Evolutionary conservation across 2,888 invertebrate genomes (phyloP).

Genomic region (Protonemura montana): DNA sequence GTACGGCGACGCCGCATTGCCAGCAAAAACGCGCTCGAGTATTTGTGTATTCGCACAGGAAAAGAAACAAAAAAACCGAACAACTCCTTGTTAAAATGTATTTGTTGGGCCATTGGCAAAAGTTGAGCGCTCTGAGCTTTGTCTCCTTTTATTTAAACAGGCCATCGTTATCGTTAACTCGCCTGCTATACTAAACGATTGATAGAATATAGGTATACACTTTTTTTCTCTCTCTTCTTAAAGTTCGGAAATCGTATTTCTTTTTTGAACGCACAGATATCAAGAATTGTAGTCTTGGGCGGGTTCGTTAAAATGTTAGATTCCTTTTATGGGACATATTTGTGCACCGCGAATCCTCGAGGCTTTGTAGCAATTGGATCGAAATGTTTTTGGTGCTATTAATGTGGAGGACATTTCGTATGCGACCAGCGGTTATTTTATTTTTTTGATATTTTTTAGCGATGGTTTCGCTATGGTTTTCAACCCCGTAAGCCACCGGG

Average conservation of each 20-base stretch:
- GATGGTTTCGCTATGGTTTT: no score
- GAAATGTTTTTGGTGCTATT: not conserved
- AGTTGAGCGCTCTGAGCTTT: not conserved
- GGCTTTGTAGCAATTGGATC: slow-evolving; percentile 5
- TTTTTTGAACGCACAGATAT: slow-evolving; percentile 18
- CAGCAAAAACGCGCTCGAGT: not conserved
- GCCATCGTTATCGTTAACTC: not conserved
- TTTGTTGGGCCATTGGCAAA: not conserved
- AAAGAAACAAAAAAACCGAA: no score
- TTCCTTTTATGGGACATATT: slow-evolving; percentile 39
- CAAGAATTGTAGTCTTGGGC: not conserved
- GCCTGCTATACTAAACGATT: slow-evolving; percentile 26
- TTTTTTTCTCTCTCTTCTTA: slow-evolving; percentile 15
- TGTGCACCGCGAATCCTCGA: slow-evolving; percentile 23
- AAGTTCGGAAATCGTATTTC: not conserved
- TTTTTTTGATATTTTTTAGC: not conserved
- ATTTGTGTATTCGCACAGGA: not conserved
- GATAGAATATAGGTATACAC: not conserved
- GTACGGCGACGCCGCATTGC: not conserved
- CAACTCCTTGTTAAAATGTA: not conserved
- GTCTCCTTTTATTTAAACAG: not conserved
- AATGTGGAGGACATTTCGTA: not conserved
- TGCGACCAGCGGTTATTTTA: not conserved
- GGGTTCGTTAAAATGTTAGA: slow-evolving; percentile 35
- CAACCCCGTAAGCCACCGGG: no score